A percentile compares a stretch with the other conserved stretches of the same genome.
These are phyloP conservation scores for Ophion obscuratus DNA, from an alignment of 2,888 invertebrate genomes.

Conservation along the genomic window DNA sequence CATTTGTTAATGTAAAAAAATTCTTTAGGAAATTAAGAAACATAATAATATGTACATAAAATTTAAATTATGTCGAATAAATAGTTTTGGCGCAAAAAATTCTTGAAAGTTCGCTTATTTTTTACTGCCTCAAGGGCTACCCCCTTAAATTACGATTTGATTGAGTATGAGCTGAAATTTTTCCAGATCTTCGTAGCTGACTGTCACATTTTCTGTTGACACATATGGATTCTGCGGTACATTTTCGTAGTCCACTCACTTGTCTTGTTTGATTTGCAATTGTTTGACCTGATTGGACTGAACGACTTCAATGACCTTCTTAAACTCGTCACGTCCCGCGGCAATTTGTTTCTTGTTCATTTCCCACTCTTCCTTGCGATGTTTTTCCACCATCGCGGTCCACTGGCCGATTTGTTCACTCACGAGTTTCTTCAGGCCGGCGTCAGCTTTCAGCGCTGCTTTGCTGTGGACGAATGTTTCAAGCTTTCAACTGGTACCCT, in stretches of 20 bases:
- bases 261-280: slow-evolving; percentile 86
- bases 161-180: too few relatives aligned
- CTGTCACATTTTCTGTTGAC: too few relatives aligned
- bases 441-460: slow-evolving; percentile 81
- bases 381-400: slow-evolving; percentile 86
- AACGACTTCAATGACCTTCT: slow-evolving; percentile 85
- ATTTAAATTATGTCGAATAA: too few relatives aligned
- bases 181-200: too few relatives aligned
- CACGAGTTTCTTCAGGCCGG: slow-evolving; percentile 84
- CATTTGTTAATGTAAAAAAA: too few relatives aligned
- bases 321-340: slow-evolving; percentile 85
- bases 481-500: not conserved
- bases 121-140: too few relatives aligned
- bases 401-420: slow-evolving; percentile 88
- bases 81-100: too few relatives aligned
- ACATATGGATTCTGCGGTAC: not conserved
- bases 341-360: slow-evolving; percentile 86
- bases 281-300: slow-evolving; percentile 86
- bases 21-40: too few relatives aligned
- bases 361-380: slow-evolving; percentile 86
- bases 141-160: too few relatives aligned
- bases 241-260: slow-evolving; percentile 80
- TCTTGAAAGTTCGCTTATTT: too few relatives aligned
- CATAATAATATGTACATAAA: too few relatives aligned
- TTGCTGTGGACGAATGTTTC: slow-evolving; percentile 75